phyloP scores from a whole-genome alignment of 2,113 vertebrate genomes.

The Muntiacus reevesi region DNA sequence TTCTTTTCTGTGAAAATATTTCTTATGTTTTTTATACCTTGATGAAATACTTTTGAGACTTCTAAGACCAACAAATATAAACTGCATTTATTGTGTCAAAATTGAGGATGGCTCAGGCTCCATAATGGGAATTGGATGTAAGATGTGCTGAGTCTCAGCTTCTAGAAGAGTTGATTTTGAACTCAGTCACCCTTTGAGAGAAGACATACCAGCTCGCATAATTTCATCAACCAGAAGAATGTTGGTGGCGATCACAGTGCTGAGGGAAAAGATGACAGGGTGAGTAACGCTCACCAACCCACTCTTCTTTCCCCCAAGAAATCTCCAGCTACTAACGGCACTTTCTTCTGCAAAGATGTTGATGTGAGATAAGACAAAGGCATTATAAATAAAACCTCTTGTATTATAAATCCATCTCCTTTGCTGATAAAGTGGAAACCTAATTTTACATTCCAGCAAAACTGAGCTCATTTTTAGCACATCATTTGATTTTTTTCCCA shows the following conservation, averaged over 20 bases:
- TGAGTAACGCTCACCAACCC: not conserved
- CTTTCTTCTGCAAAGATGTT: not conserved
- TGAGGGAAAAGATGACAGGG: constrained; percentile 65
- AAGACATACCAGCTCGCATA: constrained; percentile 97
- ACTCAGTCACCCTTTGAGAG: constrained; percentile 90
- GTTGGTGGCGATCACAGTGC: constrained; percentile 96
- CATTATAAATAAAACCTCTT: not conserved
- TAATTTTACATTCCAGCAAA: constrained; percentile 32
- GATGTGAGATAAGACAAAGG: not conserved
- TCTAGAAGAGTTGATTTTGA: constrained; percentile 17
- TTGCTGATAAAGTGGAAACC: not conserved
- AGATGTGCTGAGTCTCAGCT: constrained; percentile 17
- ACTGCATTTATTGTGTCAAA: constrained; percentile 63
- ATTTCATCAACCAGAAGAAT: constrained; percentile 98
- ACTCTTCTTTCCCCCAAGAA: not conserved
- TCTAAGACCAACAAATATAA: constrained; percentile 15
- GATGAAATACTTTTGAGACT: constrained; percentile 38
- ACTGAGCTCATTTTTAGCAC: constrained; percentile 14
- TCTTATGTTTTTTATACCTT: constrained; percentile 18
- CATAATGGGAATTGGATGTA: not conserved
- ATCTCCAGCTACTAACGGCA: not conserved
- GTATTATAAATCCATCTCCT: not conserved
- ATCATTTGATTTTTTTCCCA: not conserved
- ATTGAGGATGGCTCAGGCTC: not conserved
- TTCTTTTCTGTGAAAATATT: constrained; percentile 32